A percentile compares a stretch with the other conserved stretches of the same genome.
phyloP scores from a whole-genome alignment of 2,888 invertebrate species.

The Drosophila leonis region DNA sequence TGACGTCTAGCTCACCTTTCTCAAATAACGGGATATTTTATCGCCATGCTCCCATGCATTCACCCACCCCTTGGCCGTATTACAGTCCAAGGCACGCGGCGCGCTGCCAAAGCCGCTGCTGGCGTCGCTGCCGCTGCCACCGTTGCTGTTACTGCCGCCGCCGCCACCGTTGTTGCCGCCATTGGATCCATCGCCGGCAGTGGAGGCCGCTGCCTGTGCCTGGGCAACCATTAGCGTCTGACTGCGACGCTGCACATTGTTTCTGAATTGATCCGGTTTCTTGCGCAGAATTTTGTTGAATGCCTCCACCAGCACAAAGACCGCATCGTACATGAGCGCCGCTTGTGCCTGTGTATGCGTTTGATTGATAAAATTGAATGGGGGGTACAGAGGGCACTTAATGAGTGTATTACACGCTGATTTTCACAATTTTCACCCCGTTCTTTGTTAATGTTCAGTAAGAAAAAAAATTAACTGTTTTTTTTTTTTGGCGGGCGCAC shows the following conservation, averaged over 20 bases:
- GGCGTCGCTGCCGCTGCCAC: constrained; percentile 16
- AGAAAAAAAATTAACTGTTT: neutral
- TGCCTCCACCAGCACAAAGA: constrained; percentile 95
- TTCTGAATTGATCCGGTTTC: constrained; percentile 93
- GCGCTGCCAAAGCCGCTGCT: constrained; percentile 54
- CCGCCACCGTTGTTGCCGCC: constrained; percentile 43
- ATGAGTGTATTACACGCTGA: constrained; percentile 77
- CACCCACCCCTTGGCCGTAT: constrained; percentile 93
- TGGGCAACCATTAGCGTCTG: constrained; percentile 85
- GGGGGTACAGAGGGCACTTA: constrained; percentile 49
- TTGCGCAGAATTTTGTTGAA: constrained; percentile 94
- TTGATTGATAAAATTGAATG: neutral
- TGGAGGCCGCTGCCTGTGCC: constrained; percentile 76
- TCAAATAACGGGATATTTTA: constrained; percentile 93
- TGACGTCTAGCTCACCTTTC: constrained; percentile 86
- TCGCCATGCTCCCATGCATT: constrained; percentile 96
- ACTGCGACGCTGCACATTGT: constrained; percentile 89
- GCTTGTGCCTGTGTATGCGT: constrained; percentile 91
- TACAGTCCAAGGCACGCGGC: constrained; percentile 91
- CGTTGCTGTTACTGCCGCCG: constrained; percentile 38
- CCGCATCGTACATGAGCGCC: constrained; percentile 97
- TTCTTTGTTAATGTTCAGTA: constrained; percentile 7
- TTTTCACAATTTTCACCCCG: constrained; percentile 70
- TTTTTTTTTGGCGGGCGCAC: constrained; percentile 8
- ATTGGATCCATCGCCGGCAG: constrained; percentile 75